Percentiles rank a stretch among this genome's conserved stretches.
Conservation (phyloP, 2,797 vertebrate species). For the Pangasius mekongensis region DNA sequence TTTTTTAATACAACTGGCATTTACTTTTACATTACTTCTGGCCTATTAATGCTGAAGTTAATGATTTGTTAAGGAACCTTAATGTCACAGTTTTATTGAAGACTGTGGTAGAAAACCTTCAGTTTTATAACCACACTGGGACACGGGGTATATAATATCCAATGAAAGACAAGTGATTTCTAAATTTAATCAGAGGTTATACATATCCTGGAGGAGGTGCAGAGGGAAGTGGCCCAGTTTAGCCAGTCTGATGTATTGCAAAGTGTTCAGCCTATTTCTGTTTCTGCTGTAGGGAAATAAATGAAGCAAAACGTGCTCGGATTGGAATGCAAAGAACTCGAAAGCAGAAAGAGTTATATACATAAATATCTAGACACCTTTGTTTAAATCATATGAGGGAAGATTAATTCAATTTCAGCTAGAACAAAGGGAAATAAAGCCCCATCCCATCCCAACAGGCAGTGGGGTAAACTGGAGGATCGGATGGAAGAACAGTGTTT, state of each 20-base stretch:
- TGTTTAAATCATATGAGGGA: conserved; percentile 8
- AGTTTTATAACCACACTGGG: background rate
- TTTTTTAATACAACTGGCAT: background rate
- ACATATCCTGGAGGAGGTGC: conserved; percentile 16
- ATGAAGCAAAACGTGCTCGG: background rate
- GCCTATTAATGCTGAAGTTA: background rate
- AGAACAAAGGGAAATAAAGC: conserved; percentile 60
- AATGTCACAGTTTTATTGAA: background rate
- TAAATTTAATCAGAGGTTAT: conserved; percentile 29
- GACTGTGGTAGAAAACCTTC: background rate
- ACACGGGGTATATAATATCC: background rate
- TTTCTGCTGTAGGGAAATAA: background rate
- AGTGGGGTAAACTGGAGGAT: conserved; percentile 30
- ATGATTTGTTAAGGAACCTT: background rate
- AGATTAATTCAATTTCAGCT: conserved; percentile 43
- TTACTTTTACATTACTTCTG: background rate
- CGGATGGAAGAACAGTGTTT: conserved; percentile 32
- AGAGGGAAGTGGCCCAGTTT: conserved; percentile 37
- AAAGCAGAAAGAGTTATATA: background rate
- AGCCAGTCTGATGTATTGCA: conserved; percentile 1
- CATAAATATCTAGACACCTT: background rate
- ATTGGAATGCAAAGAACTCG: background rate
- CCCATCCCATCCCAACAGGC: conserved; percentile 49
- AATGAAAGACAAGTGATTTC: conserved; percentile 12
- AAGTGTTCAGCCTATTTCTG: background rate